A percentile compares a stretch with the other conserved stretches of the same genome.
Conservation (phyloP, 2,113 vertebrate genomes). For the Silurus asotus region DNA sequence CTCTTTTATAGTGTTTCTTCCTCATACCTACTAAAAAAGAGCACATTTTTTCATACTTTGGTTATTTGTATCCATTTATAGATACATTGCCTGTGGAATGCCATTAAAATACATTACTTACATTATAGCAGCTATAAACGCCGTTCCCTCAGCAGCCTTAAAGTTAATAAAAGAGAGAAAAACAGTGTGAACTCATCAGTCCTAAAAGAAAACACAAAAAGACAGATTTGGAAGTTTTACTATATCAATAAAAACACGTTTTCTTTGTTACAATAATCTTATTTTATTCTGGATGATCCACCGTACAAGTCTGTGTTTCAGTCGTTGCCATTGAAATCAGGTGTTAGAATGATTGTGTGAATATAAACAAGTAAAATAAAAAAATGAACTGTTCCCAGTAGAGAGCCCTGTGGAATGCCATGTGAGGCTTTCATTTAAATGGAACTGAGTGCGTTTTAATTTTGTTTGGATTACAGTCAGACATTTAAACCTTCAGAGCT, state of each 20-base stretch:
- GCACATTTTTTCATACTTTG: no score
- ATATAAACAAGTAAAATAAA: background rate
- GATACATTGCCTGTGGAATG: no score
- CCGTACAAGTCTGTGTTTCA: background rate
- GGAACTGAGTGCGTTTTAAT: background rate
- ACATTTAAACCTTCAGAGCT: background rate
- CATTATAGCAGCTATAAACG: no score
- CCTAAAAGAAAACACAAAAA: no score
- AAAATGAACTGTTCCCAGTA: background rate
- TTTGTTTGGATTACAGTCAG: background rate
- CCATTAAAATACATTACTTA: no score
- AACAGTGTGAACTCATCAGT: no score
- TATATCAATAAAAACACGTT: background rate
- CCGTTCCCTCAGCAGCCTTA: no score
- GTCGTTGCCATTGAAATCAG: background rate
- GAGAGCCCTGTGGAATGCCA: background rate
- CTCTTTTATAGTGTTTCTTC: no score
- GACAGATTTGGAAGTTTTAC: background rate
- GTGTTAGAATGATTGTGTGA: background rate
- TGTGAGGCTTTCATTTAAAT: background rate
- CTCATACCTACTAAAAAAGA: no score
- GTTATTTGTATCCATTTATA: no score
- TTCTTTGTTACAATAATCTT: background rate
- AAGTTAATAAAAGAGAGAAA: no score
- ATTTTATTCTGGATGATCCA: no score